Evolutionary conservation across 2,797 vertebrate species (phyloP).

Genomic region (Sebastes wilsoni): DNA sequence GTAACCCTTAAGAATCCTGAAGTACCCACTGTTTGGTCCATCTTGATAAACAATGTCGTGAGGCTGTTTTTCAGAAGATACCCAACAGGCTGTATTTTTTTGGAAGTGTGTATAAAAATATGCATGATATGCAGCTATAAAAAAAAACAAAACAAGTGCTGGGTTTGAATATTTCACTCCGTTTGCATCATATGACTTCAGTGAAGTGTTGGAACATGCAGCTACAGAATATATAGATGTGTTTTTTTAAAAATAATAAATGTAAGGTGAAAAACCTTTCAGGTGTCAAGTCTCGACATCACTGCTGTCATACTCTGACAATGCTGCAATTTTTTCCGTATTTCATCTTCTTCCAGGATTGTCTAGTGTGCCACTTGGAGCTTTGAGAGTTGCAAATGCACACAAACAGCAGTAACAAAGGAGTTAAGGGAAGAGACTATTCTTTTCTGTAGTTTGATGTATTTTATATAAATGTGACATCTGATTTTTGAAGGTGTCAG

Average conservation of each 20-base stretch:
- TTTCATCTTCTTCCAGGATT: slow-evolving; percentile 8
- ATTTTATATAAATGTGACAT: not conserved
- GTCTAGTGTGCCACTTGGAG: not conserved
- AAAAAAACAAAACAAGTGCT: not conserved
- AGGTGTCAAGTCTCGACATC: not conserved
- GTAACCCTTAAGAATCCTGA: not conserved
- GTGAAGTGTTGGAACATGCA: not conserved
- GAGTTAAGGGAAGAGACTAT: not conserved
- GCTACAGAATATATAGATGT: not conserved
- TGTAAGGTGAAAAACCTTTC: not conserved
- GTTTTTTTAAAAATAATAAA: not conserved
- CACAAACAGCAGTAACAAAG: not conserved
- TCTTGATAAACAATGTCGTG: not conserved
- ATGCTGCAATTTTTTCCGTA: not conserved
- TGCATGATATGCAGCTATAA: not conserved
- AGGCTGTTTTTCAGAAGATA: not conserved
- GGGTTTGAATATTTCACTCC: not conserved
- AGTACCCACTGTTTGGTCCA: not conserved
- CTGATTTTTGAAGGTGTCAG: not conserved
- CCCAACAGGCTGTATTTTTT: not conserved
- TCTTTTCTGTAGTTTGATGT: not conserved
- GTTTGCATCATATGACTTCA: slow-evolving; percentile 3
- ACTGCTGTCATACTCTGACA: slow-evolving; percentile 7
- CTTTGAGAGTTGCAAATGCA: not conserved
- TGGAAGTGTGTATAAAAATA: not conserved